Base-by-base conservation (phyloP, 2,888 invertebrate species). In the Drosophila multiciliata region DNA sequence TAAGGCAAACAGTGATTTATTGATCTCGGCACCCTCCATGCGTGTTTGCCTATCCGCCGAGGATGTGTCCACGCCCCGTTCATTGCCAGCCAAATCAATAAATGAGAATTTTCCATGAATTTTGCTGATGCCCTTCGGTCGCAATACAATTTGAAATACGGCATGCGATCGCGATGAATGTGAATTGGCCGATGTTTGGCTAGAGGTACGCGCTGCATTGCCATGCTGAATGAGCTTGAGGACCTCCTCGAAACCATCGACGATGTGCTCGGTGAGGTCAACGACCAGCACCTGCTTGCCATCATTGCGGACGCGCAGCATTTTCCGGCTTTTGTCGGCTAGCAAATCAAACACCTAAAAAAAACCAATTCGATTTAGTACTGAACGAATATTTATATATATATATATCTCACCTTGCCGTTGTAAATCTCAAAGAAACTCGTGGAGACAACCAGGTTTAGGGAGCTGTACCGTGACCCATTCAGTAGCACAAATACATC, bases 381-480 rank as follows among this genome's bases (percentile, higher is more conserved):
- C n/a, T 45, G 23, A 23, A 23, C 8, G 15, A 45, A 12, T n/a
- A n/a, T 52, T 9, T 3, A 26, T 5, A 33, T 15, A 20, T 52
- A 17, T 23, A 9, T 23, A 12, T 8, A 11, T 8, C 77, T 82
- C 91, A 96, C 98, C 95, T 99, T 99, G 78, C 99, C 99, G 90
- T 99, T 99, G 94, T 99, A 99, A 88, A 99, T 99, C 94, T 99
- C 99, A 94, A 99, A 99, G 94, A 99, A 99, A 91, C 98, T 98
- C 58, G 99, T 97, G 54, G 97, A 97, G 8, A 99, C 98, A 74
- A 96, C 95, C 82, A 99, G 95, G 93, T 98, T 97, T 87, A 97
- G 94, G 70, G 96, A 95, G 90, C 96, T 96, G 94, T 97, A 98
- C 92, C 97, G 97, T 59, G 97, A 94, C 68, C 96, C 95, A 91